Base-by-base conservation (phyloP, 92 coral and sea anemone genomes). In the Scolanthus callimorphus region DNA sequence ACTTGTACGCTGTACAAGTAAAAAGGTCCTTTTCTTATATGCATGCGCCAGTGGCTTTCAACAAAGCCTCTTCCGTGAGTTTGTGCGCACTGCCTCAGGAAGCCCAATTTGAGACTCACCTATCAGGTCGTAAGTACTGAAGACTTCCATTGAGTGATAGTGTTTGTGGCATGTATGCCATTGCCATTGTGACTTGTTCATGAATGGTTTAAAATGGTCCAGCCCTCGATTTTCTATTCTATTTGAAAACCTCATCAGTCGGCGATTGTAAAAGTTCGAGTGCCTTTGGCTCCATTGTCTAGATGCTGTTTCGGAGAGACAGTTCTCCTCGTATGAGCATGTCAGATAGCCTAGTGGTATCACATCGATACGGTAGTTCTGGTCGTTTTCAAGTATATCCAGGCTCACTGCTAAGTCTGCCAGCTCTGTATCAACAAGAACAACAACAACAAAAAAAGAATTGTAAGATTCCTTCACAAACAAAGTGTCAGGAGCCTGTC, bases 91-190 rank as follows among this genome's bases (percentile, higher is more conserved):
- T n/a, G n/a, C n/a, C n/a, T n/a, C n/a, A n/a, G n/a, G n/a, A n/a
- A n/a, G n/a, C n/a, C n/a, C n/a, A n/a, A n/a, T n/a, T n/a, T 6
- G 11, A 12, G 55, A 63, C 97, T 79, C 62, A 91, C 97, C 80
- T 30, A 89, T 60, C 29, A 91, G 72, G 38, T 92, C 94, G 52
- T 92, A 92, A 1, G 87, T 49, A 17, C 89, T 79, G 49, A 92
- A 89, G 23, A 71, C 82, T 27, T 92, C 98, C 84, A 89, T 90
- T 10, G 98, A 88, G 49, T 92, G 98, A 46, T 71, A 92, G 60
- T 92, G 98, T 17, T 76, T 60, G 53, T 92, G 98, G 49, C 98
- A 92, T 13, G 59, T 10, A 46, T 92, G 98, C 89, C 89, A 92
- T 22, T 88, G 46, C 98, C 98, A 92, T 0, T 65, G 67, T 1